Percentiles rank a stretch among this genome's conserved stretches.
These are phyloP conservation scores for Cryptotis parvus DNA, from an alignment of 2,113 vertebrate genomes.

Conservation along the genomic window DNA sequence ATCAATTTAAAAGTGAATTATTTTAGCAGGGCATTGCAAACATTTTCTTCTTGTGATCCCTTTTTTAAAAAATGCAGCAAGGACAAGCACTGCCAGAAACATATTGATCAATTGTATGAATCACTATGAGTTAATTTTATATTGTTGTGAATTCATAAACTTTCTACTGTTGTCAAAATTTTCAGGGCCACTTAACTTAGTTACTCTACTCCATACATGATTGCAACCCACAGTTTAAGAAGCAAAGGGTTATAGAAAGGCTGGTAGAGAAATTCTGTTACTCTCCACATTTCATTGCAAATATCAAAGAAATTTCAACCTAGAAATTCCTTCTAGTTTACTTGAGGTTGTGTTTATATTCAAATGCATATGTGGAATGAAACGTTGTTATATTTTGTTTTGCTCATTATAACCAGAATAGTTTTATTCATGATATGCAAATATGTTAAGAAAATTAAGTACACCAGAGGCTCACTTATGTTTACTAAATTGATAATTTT, in stretches of 20 bases:
- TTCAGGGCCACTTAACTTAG: no score
- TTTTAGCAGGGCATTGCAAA: neutral
- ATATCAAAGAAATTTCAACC: neutral
- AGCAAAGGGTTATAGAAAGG: neutral
- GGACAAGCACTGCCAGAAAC: no score
- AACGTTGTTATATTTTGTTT: neutral
- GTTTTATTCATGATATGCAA: neutral
- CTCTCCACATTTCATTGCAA: neutral
- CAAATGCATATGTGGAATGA: neutral
- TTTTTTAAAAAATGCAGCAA: no score
- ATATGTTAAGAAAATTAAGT: conserved; percentile 17
- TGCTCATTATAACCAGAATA: neutral
- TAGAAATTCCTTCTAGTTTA: neutral
- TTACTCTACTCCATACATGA: no score
- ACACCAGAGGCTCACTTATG: neutral
- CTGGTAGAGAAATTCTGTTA: neutral
- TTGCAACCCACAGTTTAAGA: no score
- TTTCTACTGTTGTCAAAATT: no score
- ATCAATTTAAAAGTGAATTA: conserved; percentile 28
- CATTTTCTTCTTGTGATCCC: no score
- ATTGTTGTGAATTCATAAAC: no score
- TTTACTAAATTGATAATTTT: neutral
- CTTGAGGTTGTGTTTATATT: neutral
- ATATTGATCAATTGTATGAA: no score
- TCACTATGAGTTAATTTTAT: no score